Percentiles rank a stretch among this genome's conserved stretches.
phyloP scores from a whole-genome alignment of 2,113 vertebrate species.

The Scatophagus argus region DNA sequence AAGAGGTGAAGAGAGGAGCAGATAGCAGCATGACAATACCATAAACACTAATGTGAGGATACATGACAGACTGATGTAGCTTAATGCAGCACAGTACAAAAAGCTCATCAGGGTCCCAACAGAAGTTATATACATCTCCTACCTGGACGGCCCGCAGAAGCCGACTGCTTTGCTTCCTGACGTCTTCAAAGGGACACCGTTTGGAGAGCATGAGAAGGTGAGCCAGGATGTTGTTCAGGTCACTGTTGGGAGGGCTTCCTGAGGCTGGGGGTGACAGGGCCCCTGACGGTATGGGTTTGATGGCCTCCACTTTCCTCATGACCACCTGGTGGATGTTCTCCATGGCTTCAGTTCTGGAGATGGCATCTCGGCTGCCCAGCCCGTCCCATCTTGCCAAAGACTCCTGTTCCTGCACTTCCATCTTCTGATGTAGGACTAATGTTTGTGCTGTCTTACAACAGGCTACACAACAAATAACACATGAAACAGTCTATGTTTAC shows the following conservation, averaged over 20 bases:
- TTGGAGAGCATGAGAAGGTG: conserved; percentile 93
- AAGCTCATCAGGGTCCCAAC: not conserved
- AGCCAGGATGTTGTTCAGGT: conserved; percentile 88
- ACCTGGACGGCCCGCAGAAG: conserved; percentile 91
- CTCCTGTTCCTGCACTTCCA: conserved; percentile 89
- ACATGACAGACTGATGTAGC: not conserved
- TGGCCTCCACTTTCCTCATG: conserved; percentile 83
- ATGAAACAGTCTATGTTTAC: not conserved
- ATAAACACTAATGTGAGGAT: not conserved
- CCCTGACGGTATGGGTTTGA: conserved; percentile 67
- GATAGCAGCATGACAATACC: conserved; percentile 52
- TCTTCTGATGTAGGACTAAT: conserved; percentile 66
- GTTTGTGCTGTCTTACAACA: conserved; percentile 62
- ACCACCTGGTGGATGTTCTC: conserved; percentile 88
- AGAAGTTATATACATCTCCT: conserved; percentile 49
- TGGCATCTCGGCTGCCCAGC: conserved; percentile 87
- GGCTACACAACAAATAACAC: conserved; percentile 45
- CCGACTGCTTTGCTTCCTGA: conserved; percentile 85
- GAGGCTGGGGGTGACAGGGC: conserved; percentile 35
- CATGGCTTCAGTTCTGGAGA: conserved; percentile 85
- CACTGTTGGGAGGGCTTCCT: conserved; percentile 64
- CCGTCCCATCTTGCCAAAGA: conserved; percentile 88
- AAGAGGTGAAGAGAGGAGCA: conserved; percentile 60
- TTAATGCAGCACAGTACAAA: not conserved
- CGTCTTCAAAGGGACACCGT: conserved; percentile 91